These are phyloP conservation scores for Acronicta alni DNA, from an alignment of 2,888 invertebrate species.

Conservation along the genomic window DNA sequence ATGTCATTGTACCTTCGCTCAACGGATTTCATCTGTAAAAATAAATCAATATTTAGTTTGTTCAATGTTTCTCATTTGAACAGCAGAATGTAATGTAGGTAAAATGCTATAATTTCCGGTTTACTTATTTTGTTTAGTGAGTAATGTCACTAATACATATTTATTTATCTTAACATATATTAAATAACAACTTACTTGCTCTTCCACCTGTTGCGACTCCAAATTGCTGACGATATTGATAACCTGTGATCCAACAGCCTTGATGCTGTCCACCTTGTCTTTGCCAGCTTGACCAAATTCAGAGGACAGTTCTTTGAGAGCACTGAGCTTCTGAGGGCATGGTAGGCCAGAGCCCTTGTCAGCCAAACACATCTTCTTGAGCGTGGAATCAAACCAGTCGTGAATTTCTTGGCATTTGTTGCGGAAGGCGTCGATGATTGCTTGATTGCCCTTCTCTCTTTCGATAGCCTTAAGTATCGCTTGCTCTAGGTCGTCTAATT, in stretches of 20 bases:
- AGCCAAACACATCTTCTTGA: conserved; percentile 94
- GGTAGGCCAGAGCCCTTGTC: conserved; percentile 95
- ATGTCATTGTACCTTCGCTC: conserved; percentile 96
- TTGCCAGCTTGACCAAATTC: conserved; percentile 94
- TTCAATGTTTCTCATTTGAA: neutral
- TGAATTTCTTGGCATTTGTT: conserved; percentile 93
- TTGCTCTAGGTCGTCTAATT: conserved; percentile 92
- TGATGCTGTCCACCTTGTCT: conserved; percentile 92
- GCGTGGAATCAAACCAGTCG: conserved; percentile 94
- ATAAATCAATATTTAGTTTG: conserved; percentile 11
- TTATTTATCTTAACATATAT: conserved; percentile 27
- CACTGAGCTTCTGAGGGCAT: conserved; percentile 93
- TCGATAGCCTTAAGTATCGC: conserved; percentile 92
- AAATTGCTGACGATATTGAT: conserved; percentile 95
- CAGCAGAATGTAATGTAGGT: neutral
- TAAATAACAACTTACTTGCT: conserved; percentile 89
- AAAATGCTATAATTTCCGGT: conserved; percentile 27
- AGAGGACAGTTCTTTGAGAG: conserved; percentile 92
- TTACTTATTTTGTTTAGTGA: conserved; percentile 13
- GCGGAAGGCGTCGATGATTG: conserved; percentile 94
- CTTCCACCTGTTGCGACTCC: conserved; percentile 97
- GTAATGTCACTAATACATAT: conserved; percentile 22
- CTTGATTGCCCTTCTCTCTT: conserved; percentile 93
- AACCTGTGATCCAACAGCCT: conserved; percentile 92
- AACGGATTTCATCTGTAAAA: conserved; percentile 92